Conservation (phyloP, 2,888 invertebrate species). For the Listrodromus nycthemerus region DNA sequence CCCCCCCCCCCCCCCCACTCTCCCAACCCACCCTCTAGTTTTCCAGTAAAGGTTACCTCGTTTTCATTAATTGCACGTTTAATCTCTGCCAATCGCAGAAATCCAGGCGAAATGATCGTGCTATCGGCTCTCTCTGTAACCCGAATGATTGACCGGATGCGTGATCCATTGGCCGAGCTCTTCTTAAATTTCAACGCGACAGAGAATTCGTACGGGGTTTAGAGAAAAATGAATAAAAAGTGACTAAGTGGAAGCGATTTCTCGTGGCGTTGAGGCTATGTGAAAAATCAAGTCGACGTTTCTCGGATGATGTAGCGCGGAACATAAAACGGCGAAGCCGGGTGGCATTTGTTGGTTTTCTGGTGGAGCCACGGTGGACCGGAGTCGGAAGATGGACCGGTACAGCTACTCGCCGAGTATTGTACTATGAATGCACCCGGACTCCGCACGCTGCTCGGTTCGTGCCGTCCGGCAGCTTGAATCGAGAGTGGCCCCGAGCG, state of each 20-base stretch:
- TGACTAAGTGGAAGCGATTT: neutral
- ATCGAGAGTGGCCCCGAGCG: constrained; percentile 54
- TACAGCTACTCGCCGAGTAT: constrained; percentile 42
- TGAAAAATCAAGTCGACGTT: constrained; percentile 67
- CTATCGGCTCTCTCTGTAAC: constrained; percentile 23
- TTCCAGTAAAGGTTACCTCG: constrained; percentile 56
- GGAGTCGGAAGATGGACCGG: constrained; percentile 71
- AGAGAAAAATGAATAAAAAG: neutral
- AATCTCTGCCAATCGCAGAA: constrained; percentile 66
- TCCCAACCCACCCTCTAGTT: constrained; percentile 2
- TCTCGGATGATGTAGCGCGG: constrained; percentile 77
- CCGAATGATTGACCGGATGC: constrained; percentile 22
- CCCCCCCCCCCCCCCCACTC: constrained; percentile 18
- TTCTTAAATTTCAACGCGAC: constrained; percentile 2
- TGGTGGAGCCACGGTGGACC: constrained; percentile 71
- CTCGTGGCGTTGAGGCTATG: neutral
- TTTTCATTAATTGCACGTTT: constrained; percentile 68
- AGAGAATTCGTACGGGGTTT: neutral
- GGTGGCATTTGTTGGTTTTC: constrained; percentile 81
- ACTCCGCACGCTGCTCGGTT: constrained; percentile 35
- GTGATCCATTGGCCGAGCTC: neutral
- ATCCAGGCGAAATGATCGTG: constrained; percentile 39
- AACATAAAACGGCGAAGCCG: constrained; percentile 74
- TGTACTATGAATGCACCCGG: constrained; percentile 36
- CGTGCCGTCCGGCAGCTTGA: constrained; percentile 52